A percentile compares a stretch with the other conserved stretches of the same genome.
These are phyloP conservation scores for Cyprinodon brontotheroides DNA, from an alignment of 2,113 vertebrate species.

Conservation along the genomic window DNA sequence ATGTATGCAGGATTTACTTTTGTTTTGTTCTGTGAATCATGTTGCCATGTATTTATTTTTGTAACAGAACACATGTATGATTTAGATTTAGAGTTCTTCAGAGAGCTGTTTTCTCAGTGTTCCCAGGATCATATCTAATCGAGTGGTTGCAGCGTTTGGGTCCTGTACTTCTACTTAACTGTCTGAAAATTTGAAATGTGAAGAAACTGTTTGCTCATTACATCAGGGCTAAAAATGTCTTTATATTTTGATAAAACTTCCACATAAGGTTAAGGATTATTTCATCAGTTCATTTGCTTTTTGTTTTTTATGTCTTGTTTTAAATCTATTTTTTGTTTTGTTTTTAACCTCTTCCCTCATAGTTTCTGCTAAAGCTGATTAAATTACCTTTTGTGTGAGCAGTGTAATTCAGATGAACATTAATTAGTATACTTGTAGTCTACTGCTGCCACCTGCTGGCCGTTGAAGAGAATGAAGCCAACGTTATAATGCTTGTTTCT, in stretches of 20 bases:
- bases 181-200: background rate
- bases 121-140: background rate
- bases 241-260: background rate
- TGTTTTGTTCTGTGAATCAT: too few relatives aligned
- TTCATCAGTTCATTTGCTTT: background rate
- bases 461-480: conserved; percentile 18
- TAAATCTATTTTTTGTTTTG: background rate
- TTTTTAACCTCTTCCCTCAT: too few relatives aligned
- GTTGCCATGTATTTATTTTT: too few relatives aligned
- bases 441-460: conserved; percentile 74
- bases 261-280: background rate
- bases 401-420: background rate
- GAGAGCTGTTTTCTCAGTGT: background rate
- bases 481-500: background rate
- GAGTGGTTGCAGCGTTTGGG: background rate
- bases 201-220: background rate
- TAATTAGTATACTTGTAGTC: conserved; percentile 16
- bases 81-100: background rate
- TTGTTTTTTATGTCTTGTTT: background rate
- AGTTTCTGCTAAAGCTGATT: background rate
- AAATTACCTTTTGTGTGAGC: background rate
- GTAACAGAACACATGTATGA: background rate
- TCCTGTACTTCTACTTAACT: background rate
- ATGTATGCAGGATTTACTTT: too few relatives aligned
- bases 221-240: background rate